Base-by-base conservation (phyloP, 2,888 invertebrate genomes). In the Antitype chi region DNA sequence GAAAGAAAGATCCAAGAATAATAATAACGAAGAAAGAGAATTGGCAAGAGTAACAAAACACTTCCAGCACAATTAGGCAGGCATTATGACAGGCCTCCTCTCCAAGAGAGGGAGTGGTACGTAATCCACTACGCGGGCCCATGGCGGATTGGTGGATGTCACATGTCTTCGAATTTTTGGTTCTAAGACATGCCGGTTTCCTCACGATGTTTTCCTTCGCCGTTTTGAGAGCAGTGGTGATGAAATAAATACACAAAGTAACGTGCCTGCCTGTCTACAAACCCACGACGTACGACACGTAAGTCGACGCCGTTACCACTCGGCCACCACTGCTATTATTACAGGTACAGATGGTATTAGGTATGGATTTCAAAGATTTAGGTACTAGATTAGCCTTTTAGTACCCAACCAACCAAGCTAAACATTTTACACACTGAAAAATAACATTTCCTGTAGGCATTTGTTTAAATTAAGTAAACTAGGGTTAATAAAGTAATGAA, bases 391-490 rank as follows among this genome's bases (percentile, higher is more conserved):
- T 17, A 28, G 69, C 17, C 3, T 1, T 28, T 69, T 28, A 57
- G 13, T 20, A 69, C 8, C n/a, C 7, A 55, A n/a, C 7, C 17
- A 47, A 47, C 13, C 9, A 52, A 28, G 28, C 43, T 64, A 28
- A 71, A 25, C 0, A 28, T 71, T 23, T 25, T 28, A 52, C 6
- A 62, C 38, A 28, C 17, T 43, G 8, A 64, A 52, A 60, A 71
- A 38, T 59, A 23, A n/a, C 8, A 23, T 38, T 73, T 63, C 13
- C 2, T 49, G 38, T 20, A 25, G 5, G 38, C 49, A 52, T 25
- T 52, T n/a, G 17, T 52, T n/a, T 38, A 52, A 67, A 69, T 62
- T n/a, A 62, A 0, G 23, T 25, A 57, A 78, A 25, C 17, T 59
- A 59, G 20, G 23, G 23, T 64, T 60, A 53, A 32, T 38, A 43